Evolutionary conservation across 1,140 invertebrate genomes (phyloP).

Genomic region (Pseudobourletiella spinata): DNA sequence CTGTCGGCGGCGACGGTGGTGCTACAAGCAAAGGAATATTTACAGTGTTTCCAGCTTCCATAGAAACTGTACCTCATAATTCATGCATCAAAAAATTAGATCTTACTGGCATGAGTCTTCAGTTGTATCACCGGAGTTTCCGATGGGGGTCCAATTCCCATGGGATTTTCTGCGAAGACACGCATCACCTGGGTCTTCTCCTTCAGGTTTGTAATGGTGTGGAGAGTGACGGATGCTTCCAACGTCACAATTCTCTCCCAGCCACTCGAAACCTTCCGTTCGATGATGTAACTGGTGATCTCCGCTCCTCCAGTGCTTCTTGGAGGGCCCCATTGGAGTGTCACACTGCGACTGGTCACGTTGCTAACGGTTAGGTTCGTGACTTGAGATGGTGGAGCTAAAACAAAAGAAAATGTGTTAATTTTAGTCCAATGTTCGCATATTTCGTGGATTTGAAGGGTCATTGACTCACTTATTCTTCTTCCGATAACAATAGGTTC

Average conservation of each 20-base stretch:
- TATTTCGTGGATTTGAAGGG: background rate
- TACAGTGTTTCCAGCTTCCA: too few relatives aligned
- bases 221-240: conserved; percentile 62
- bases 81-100: too few relatives aligned
- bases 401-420: conserved; percentile 1
- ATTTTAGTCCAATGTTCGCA: conserved; percentile 3
- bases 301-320: conserved; percentile 72
- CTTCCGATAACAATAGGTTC: conserved; percentile 61
- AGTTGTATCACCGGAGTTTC: conserved; percentile 69
- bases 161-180: conserved; percentile 81
- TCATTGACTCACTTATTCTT: conserved; percentile 59
- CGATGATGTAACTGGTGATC: conserved; percentile 77
- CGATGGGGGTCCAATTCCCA: conserved; percentile 71
- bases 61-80: too few relatives aligned
- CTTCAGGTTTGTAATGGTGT: conserved; percentile 76
- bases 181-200: conserved; percentile 84
- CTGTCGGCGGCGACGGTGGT: conserved; percentile 79
- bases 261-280: conserved; percentile 65
- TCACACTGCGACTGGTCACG: conserved; percentile 73
- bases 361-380: conserved; percentile 62
- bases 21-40: conserved; percentile 49
- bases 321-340: conserved; percentile 77
- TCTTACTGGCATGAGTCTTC: conserved; percentile 90
- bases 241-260: conserved; percentile 87
- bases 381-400: conserved; percentile 68